Base-by-base conservation (phyloP, 2,888 invertebrate species). In the Heliconius sara region DNA sequence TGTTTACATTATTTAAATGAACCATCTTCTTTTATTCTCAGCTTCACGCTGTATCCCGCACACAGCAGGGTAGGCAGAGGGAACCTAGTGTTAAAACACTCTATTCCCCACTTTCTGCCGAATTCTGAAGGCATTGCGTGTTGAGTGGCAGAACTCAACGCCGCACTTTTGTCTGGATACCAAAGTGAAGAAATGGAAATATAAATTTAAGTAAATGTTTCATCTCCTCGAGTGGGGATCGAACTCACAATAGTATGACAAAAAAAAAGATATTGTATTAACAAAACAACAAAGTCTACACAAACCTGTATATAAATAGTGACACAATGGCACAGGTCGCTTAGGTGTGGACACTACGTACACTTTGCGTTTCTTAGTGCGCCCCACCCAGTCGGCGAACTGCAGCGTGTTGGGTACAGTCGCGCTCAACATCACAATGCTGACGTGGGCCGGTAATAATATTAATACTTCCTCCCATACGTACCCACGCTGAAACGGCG, bases 381-480 rank as follows among this genome's bases (percentile, higher is more conserved):
- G 96, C 0, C 98, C 98, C 52, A 98, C 97, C 98, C 98, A 98
- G 89, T 98, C 97, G 0, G 99, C 99, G 93, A 99, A 98, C 91
- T 99, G 98, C 82, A 98, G 95, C 0, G 99, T 98, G 91, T 99
- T 99, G 0, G 99, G 99, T 39, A 99, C 99, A 0, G 99, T 99
- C 0, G 99, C 99, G 89, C 99, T 99, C 68, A 99, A 94, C 97
- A 99, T 97, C 52, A 99, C 99, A 82, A 99, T 99, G 85, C 97
- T 98, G 12, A 99, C 99, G 90, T 99, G 98, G 10, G 97, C 96
- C 0, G 99, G 99, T 77, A 99, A 93, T 89, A 99, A 96, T 86
- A 99, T 99, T 6, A 99, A 95, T 0, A 99, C 99, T 93, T 99
- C 99, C 92, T 99, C 99, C 99, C 99, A 99, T 0, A 99, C 99